Percentiles rank a stretch among this genome's conserved stretches.
Evolutionary conservation across 2,113 vertebrate species (phyloP).

Genomic region (Zapus hudsonius): DNA sequence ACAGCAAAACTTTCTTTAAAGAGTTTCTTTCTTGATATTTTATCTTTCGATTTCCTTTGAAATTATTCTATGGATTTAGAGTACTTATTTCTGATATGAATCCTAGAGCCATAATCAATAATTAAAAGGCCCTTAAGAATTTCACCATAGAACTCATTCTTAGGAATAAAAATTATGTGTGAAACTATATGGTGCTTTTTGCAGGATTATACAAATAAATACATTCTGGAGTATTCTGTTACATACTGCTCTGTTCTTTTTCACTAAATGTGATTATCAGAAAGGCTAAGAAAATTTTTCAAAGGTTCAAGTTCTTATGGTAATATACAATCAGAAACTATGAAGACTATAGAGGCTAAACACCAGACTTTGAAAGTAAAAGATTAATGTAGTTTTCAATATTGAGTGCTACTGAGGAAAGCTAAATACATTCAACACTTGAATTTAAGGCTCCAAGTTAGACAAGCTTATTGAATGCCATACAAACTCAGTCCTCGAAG

Average conservation of each 20-base stretch:
- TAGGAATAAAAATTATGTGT: background rate
- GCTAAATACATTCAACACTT: conserved; percentile 3
- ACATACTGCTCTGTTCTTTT: background rate
- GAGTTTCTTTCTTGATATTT: background rate
- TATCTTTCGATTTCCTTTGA: conserved; percentile 45
- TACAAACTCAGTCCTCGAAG: background rate
- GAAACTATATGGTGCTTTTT: conserved; percentile 1
- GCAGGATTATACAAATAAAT: background rate
- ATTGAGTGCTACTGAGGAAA: conserved; percentile 4
- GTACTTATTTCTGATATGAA: conserved; percentile 31
- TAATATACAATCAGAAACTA: conserved; percentile 14
- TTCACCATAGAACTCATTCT: background rate
- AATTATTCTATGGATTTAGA: background rate
- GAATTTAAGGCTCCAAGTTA: background rate
- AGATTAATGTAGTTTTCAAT: background rate
- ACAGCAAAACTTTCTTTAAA: conserved; percentile 62
- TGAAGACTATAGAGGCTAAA: conserved; percentile 20
- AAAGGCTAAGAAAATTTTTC: conserved; percentile 17
- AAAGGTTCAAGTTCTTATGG: conserved; percentile 24
- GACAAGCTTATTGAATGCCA: conserved; percentile 25
- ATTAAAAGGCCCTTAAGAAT: conserved; percentile 27
- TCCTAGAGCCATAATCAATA: background rate
- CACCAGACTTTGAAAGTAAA: conserved; percentile 24
- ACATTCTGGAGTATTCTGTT: background rate
- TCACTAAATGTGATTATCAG: background rate